Conservation (phyloP, 2,113 vertebrate species). For the Lipotes vexillifer region DNA sequence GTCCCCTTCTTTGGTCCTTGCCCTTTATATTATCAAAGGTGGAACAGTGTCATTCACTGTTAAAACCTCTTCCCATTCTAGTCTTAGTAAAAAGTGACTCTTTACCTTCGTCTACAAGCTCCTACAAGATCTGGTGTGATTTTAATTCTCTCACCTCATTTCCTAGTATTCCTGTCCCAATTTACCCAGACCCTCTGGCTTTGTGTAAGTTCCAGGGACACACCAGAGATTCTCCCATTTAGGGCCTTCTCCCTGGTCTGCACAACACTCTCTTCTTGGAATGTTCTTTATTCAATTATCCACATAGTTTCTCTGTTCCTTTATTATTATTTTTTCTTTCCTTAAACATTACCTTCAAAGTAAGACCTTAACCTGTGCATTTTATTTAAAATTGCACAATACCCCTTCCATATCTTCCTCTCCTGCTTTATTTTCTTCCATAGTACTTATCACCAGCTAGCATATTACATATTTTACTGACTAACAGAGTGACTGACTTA, state of each 20-base stretch:
- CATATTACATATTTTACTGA: neutral
- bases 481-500: neutral
- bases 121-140: neutral
- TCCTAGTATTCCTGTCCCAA: neutral
- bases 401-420: neutral
- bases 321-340: neutral
- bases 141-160: neutral
- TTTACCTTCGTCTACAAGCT: neutral
- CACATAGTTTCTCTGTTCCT: neutral
- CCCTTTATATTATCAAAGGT: neutral
- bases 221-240: neutral
- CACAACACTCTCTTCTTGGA: neutral
- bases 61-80: neutral
- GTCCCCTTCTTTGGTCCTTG: neutral
- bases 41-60: neutral
- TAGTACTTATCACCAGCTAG: neutral
- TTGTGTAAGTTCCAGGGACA: neutral
- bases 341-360: neutral
- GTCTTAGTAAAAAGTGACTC: neutral
- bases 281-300: neutral
- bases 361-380: neutral
- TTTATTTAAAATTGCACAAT: neutral
- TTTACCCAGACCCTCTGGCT: neutral
- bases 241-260: neutral
- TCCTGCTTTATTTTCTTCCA: neutral